These are phyloP conservation scores for Luperina nickerlii DNA, from an alignment of 2,888 invertebrate species.

Conservation along the genomic window DNA sequence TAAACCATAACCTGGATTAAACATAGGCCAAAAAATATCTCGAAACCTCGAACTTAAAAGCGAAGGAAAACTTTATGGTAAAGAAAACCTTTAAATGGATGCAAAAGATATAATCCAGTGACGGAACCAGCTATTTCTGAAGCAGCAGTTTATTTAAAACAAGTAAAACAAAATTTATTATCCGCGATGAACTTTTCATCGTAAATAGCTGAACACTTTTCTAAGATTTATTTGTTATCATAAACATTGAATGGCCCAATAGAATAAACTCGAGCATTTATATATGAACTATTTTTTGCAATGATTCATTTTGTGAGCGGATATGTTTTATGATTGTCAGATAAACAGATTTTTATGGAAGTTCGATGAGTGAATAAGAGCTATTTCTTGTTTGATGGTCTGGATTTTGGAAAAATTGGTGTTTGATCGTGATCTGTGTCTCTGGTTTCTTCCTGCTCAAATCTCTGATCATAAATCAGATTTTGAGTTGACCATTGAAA, in stretches of 20 bases:
- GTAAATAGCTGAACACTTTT: slow-evolving; percentile 40
- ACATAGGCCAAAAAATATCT: neutral
- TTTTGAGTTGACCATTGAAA: neutral
- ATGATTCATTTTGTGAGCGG: slow-evolving; percentile 24
- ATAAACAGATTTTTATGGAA: slow-evolving; percentile 1
- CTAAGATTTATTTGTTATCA: slow-evolving; percentile 41
- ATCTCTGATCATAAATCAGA: neutral
- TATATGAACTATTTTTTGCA: slow-evolving; percentile 38
- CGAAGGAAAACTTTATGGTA: neutral
- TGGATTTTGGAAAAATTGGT: neutral
- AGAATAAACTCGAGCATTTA: slow-evolving; percentile 16
- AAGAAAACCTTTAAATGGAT: neutral
- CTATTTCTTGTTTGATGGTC: slow-evolving; percentile 26
- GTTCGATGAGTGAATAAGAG: slow-evolving; percentile 9
- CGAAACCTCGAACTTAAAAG: too few relatives aligned
- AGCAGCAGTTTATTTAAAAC: slow-evolving; percentile 24
- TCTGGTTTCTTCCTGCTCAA: slow-evolving; percentile 4
- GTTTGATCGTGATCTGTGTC: neutral
- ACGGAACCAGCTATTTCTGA: neutral
- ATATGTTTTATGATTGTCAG: slow-evolving; percentile 39
- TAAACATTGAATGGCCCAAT: slow-evolving; percentile 44
- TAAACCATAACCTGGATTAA: too few relatives aligned
- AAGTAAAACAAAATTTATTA: slow-evolving; percentile 41
- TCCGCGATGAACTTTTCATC: slow-evolving; percentile 32
- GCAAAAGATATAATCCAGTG: neutral